phyloP scores from a whole-genome alignment of 2,113 vertebrate species.

The Tinamus guttatus region DNA sequence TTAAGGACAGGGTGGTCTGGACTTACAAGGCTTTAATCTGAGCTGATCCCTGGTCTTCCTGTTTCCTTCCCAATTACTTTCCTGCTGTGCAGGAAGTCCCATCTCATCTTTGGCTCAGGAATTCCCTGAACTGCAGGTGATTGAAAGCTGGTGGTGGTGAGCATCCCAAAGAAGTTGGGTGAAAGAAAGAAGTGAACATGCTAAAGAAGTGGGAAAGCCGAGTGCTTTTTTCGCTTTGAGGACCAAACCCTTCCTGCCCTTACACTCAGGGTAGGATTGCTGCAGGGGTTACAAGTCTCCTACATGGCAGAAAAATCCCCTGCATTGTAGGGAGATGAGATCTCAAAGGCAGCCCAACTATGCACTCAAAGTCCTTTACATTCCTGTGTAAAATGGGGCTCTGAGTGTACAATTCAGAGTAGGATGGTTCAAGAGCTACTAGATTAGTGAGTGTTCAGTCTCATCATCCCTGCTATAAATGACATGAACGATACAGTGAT shows the following conservation, averaged over 20 bases:
- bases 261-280: background rate
- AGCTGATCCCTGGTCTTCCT: background rate
- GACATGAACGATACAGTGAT: background rate
- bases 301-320: background rate
- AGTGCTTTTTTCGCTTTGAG: background rate
- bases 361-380: background rate
- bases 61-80: background rate
- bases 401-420: background rate
- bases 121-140: background rate
- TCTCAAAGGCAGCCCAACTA: background rate
- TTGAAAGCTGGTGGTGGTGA: background rate
- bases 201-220: too few relatives aligned
- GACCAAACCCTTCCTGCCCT: rapidly evolving
- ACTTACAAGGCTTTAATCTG: background rate
- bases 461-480: background rate
- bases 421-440: background rate
- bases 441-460: background rate
- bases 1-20: background rate
- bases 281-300: background rate
- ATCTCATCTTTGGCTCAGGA: background rate
- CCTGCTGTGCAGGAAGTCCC: rapidly evolving
- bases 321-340: too few relatives aligned
- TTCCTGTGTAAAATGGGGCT: rapidly evolving
- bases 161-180: background rate
- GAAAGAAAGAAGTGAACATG: too few relatives aligned